Base-by-base conservation (phyloP, 2,113 vertebrate genomes). In the Chroicocephalus ridibundus region DNA sequence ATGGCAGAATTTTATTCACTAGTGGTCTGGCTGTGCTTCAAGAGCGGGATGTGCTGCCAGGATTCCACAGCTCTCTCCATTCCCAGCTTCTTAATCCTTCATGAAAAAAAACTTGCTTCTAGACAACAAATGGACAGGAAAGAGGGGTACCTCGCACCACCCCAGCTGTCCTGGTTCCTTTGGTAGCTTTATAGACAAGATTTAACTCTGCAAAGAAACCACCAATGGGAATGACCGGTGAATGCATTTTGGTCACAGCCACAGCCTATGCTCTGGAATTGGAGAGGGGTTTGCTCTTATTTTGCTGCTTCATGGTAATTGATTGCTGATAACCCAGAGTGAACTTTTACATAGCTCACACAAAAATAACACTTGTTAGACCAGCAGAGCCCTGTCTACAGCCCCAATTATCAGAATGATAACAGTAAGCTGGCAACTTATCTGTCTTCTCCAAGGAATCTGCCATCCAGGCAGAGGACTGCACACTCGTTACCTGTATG, bases 1-100 rank as follows among this genome's bases (percentile, higher is more conserved):
- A 97, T 97, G 92, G 95, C 66, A 95, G 77, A 86, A 91, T 92
- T 94, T 82, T 89, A 77, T 81, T 96, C 88, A 54, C 24, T 66
- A 58, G 55, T 4, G 1, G 36, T 42, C 86, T 97, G 92, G 91
- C 74, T 31, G 5, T 72, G 40, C 75, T 96, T 95, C 96, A 47
- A 88, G 71, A 95, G 64, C 13, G 0, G 17, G 47, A 68, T 91
- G 93, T 94, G 82, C 96, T 97, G 95, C 96, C 95, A 97, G 93
- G 38, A 90, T 32, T 91, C 32, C 51, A 80, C 62, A 94, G 81
- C 42, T 86, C 91, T 82, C 57, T 96, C 58, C 68, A 74, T 65
- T 72, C 69, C 24, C 57, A 93, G 47, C 44, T 91, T 88, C 95
- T 90, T 95, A 93, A 94, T 92, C 66, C 83, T 92, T 88, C 54